Evolutionary conservation across 2,888 invertebrate species (phyloP), one percentile per base, ranked within the genome.

Genomic region (Boloria selene): DNA sequence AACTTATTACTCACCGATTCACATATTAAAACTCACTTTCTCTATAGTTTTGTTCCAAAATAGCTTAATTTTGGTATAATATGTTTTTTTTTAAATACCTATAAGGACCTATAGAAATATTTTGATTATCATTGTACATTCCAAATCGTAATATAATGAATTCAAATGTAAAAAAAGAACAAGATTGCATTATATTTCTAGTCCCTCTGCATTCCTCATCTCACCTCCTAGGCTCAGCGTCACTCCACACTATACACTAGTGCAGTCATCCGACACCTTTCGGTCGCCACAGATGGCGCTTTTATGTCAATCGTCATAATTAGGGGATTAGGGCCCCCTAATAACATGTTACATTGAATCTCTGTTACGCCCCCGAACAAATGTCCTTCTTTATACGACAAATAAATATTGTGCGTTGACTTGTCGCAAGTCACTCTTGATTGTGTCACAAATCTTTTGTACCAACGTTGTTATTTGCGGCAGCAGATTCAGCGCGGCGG

Each of bases 221-320:
- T 47, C 51, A 62, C 62, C 62, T 56, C 58, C 62, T 60, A 47
- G 64, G 61, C 66, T 65, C 76, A 76, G 75, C 73, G 73, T 69
- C 70, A 31, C 63, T 38, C 7, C 31, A 38, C 7, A 31, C 31
- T 31, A 10, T 38, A 38, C 31, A 38, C 31, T 42, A 61, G 72
- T 71, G 76, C 78, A 78, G 88, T 81, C 86, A 92, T 80, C 87
- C 86, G 90, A 91, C 90, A 90, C 91, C 86, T 88, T 85, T 75
- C 81, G 74, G 71, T 79, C 75, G 83, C 87, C 88, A 87, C 91
- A 92, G 91, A 91, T 91, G 90, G 87, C 77, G 89, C 88, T 86
- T 90, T 90, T 82, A 90, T 91, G 90, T 89, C 92, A 91, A 91
- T 91, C 86, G 90, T 89, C 90, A 89, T 92, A 90, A 91, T 92